Evolutionary conservation across 2,113 vertebrate genomes (phyloP).

Genomic region (Gadus chalcogrammus): DNA sequence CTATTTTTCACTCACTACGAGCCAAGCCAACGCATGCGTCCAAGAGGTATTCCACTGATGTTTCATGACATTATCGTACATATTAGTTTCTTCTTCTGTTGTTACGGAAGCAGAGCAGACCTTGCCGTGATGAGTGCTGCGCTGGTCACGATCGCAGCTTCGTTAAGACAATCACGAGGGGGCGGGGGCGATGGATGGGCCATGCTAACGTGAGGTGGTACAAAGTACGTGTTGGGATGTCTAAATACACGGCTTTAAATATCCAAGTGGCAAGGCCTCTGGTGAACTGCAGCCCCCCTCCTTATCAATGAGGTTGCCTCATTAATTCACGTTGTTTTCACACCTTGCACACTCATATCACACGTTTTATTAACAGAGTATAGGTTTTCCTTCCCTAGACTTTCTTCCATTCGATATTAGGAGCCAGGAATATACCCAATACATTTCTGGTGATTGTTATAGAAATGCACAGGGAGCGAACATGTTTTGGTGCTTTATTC

Average conservation of each 20-base stretch:
- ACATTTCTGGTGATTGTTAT: too few species aligned
- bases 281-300: constrained; percentile 26
- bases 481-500: not conserved
- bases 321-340: constrained; percentile 73
- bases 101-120: too few species aligned
- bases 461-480: too few species aligned
- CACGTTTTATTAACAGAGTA: constrained; percentile 33
- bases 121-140: too few species aligned
- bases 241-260: constrained; percentile 63
- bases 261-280: constrained; percentile 44
- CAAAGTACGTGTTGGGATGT: constrained; percentile 56
- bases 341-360: constrained; percentile 62
- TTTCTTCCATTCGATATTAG: not conserved
- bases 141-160: too few species aligned
- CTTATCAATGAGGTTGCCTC: constrained; percentile 54
- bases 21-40: constrained; percentile 11
- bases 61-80: too few species aligned
- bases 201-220: constrained; percentile 31
- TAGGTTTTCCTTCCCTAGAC: constrained; percentile 6
- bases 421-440: not conserved
- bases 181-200: constrained; percentile 2
- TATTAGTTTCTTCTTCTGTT: too few species aligned
- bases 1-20: constrained; percentile 25
- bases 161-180: too few species aligned
- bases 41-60: too few species aligned